Conservation (phyloP, 1,140 invertebrate genomes). For the Drosophila setifemur region DNA sequence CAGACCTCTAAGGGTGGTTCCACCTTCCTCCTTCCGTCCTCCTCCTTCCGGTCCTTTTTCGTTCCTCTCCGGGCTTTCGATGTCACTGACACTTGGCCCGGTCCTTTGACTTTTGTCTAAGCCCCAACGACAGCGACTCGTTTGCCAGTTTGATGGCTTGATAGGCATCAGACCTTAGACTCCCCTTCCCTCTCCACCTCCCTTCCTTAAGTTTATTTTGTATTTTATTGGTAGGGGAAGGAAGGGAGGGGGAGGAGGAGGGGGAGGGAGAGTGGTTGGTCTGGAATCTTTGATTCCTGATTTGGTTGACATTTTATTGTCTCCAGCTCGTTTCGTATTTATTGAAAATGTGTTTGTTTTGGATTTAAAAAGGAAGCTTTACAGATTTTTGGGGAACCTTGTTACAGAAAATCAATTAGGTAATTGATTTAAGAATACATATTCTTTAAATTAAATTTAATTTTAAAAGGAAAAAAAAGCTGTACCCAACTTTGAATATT, state of each 20-base stretch:
- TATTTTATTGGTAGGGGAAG: too few species aligned
- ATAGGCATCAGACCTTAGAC: slow-evolving; percentile 60
- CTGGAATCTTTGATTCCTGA: slow-evolving; percentile 44
- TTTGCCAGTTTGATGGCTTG: slow-evolving; percentile 77
- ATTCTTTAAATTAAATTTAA: too few species aligned
- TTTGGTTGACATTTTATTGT: slow-evolving; percentile 75
- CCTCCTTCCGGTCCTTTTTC: neutral
- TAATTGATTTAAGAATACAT: neutral
- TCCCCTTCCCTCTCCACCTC: neutral
- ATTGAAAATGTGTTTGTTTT: slow-evolving; percentile 67
- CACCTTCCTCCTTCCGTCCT: neutral
- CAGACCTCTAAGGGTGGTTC: slow-evolving; percentile 27
- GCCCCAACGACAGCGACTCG: slow-evolving; percentile 44
- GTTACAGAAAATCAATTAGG: neutral
- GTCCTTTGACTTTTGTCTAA: slow-evolving; percentile 68
- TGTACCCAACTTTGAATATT: too few species aligned
- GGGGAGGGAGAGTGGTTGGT: slow-evolving; percentile 4
- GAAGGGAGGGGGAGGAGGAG: too few species aligned
- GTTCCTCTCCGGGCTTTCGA: slow-evolving; percentile 6
- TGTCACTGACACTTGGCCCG: slow-evolving; percentile 67
- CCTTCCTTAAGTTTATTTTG: too few species aligned
- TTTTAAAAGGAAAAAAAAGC: too few species aligned
- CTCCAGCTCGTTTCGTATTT: slow-evolving; percentile 67
- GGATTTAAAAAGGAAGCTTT: slow-evolving; percentile 14
- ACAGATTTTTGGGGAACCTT: neutral